Evolutionary conservation across 2,888 invertebrate species (phyloP), one percentile per base, ranked within the genome.

Genomic region (Microchrysa polita): DNA sequence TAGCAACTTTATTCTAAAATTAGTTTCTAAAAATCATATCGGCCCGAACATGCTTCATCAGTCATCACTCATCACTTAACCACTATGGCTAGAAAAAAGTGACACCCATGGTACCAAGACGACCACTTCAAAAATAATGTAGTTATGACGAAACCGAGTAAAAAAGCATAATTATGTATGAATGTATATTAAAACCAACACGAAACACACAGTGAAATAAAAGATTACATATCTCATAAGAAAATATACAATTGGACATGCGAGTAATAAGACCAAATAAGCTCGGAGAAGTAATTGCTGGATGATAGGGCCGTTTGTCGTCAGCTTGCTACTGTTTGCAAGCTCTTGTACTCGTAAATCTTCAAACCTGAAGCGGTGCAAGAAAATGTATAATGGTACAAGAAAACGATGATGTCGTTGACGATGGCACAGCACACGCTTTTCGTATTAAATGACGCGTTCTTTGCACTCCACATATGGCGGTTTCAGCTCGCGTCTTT

Each of bases 401-500:
- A 55, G 60, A 60, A 14, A 18, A n/a, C 7, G 27, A 34, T 34
- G 27, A 34, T 34, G 27, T 34, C n/a, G n/a, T n/a, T 34, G 27
- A 34, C 27, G 27, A 34, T 16, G 34, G 40, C 18, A 18, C 61
- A 42, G 61, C 61, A 63, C 61, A 63, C 61, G 61, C 61, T 34
- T 63, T 63, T 40, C 40, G 61, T 63, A 63, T 40, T 63, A 63
- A 63, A 63, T 63, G 42, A 63, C 61, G 40, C 16, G 61, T 63
- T 63, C 61, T 63, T n/a, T n/a, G 40, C 61, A 40, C 61, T 63
- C 42, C 61, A 63, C 61, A 40, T 63, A 63, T 63, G 61, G 61
- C 18, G 61, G 42, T 63, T 63, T 34, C 1, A 20, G 55, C 20
- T 20, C 10, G 27, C 27, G 18, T 63, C 61, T 42, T 63, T 42